These are phyloP conservation scores for Bathynomus jamesi DNA, from an alignment of 1,140 invertebrate species.

Conservation along the genomic window DNA sequence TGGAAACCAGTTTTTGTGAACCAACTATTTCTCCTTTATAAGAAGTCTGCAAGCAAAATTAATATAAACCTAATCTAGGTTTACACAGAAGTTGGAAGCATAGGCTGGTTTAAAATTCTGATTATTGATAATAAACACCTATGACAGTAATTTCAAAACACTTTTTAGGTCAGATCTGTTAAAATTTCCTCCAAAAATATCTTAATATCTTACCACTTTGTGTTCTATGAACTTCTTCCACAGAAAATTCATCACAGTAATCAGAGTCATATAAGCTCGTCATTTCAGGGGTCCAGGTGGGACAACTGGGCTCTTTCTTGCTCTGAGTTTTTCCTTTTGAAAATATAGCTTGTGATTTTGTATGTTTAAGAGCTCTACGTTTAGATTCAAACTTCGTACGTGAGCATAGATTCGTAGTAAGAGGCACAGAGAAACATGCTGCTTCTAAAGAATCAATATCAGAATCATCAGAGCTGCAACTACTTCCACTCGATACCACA, in stretches of 20 bases:
- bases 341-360: not conserved
- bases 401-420: not conserved
- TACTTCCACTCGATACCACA: no score
- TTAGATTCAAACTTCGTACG: not conserved
- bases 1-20: no score
- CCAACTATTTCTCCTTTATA: no score
- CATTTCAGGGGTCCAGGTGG: not conserved
- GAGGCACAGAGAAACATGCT: not conserved
- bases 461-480: not conserved
- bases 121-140: no score
- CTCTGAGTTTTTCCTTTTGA: not conserved
- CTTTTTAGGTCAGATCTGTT: no score
- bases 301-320: not conserved
- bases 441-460: not conserved
- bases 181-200: no score
- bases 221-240: not conserved
- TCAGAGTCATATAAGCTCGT: not conserved
- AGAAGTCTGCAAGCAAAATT: no score
- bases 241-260: not conserved
- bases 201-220: not conserved
- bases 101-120: no score
- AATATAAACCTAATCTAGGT: no score
- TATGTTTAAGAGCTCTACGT: not conserved
- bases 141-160: no score
- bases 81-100: no score